Conservation (phyloP, 2,113 vertebrate species). For the Pygoscelis adeliae region DNA sequence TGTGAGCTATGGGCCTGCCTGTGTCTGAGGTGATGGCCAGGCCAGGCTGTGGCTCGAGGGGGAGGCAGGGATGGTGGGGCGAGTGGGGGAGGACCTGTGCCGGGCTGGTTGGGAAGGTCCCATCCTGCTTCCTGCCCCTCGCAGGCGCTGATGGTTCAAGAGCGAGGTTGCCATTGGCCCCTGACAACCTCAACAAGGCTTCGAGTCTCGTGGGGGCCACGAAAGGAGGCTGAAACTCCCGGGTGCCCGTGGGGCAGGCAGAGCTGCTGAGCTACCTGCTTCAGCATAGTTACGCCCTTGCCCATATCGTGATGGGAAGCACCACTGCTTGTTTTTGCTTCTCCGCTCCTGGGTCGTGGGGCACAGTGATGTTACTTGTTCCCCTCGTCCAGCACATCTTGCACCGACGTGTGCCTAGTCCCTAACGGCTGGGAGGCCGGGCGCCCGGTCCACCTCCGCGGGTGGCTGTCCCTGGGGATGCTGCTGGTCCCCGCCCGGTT, state of each 20-base stretch:
- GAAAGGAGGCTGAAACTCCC: not conserved
- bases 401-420: accelerated
- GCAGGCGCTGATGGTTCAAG: not conserved
- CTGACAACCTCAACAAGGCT: not conserved
- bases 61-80: too few relatives aligned
- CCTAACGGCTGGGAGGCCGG: accelerated
- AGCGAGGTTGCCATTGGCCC: not conserved
- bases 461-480: not conserved
- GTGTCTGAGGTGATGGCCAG: not conserved
- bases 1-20: not conserved
- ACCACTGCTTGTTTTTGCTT: not conserved
- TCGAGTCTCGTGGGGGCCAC: accelerated
- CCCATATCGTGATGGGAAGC: accelerated
- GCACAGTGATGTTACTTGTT: not conserved
- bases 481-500: accelerated
- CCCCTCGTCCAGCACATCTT: not conserved
- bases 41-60: not conserved
- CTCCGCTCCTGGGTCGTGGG: accelerated
- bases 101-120: not conserved
- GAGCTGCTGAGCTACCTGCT: not conserved
- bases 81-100: not conserved
- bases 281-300: accelerated
- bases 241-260: not conserved
- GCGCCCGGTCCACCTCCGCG: too few relatives aligned
- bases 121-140: not conserved